Percentiles rank a stretch among this genome's conserved stretches.
Conservation (phyloP, 2,888 invertebrate genomes). For the Cerceris rybyensis region DNA sequence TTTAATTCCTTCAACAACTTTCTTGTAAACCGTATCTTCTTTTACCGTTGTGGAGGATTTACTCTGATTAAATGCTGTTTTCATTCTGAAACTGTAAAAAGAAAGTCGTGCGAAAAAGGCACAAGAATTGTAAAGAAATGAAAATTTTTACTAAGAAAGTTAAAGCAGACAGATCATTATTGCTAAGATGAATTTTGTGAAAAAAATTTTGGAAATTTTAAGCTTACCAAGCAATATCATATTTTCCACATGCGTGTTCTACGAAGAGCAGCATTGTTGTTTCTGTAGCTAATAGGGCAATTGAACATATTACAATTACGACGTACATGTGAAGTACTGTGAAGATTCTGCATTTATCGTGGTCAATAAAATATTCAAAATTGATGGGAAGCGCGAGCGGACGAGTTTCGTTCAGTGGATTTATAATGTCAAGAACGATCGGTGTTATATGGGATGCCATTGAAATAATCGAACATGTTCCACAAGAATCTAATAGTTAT, state of each 20-base stretch:
- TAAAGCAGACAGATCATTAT: no score
- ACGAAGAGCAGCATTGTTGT: neutral
- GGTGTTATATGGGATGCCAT: neutral
- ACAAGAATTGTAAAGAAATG: no score
- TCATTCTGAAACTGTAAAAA: no score
- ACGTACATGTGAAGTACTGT: constrained; percentile 9
- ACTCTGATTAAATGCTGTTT: no score
- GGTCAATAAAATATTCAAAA: constrained; percentile 22
- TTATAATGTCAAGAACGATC: constrained; percentile 13
- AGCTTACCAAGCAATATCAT: constrained; percentile 13
- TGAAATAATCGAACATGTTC: neutral
- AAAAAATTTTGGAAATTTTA: no score
- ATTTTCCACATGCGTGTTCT: constrained; percentile 9
- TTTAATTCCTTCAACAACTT: no score
- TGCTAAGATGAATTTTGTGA: no score
- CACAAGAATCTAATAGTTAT: no score
- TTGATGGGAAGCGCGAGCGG: neutral
- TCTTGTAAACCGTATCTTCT: no score
- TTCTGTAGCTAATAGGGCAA: neutral
- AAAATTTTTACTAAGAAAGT: no score
- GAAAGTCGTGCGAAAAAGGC: no score
- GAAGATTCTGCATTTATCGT: constrained; percentile 6
- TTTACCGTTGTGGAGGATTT: no score
- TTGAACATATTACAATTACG: neutral
- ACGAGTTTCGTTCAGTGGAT: constrained; percentile 32